phyloP scores from a whole-genome alignment of 2,113 vertebrate species.

The Symphodus melops region DNA sequence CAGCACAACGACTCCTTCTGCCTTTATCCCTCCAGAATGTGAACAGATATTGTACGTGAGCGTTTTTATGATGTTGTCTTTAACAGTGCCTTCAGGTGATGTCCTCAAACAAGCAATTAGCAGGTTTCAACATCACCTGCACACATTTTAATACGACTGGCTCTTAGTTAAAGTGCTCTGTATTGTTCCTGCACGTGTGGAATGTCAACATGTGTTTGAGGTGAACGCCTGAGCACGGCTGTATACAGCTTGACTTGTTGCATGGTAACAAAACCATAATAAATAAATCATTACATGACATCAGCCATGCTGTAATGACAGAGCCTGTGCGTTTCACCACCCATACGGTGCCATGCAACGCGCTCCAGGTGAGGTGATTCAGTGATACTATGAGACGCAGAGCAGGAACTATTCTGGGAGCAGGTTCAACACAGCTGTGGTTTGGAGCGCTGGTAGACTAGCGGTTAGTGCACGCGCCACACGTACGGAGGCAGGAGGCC shows the following conservation, averaged over 20 bases:
- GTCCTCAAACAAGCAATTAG: not conserved
- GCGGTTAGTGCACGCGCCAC: no score
- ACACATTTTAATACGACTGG: not conserved
- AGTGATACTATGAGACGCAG: not conserved
- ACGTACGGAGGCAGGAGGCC: no score
- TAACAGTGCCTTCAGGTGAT: not conserved
- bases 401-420: no score
- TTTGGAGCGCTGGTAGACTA: no score
- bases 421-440: no score
- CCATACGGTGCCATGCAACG: conserved; percentile 25
- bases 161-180: not conserved
- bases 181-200: conserved; percentile 13
- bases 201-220: conserved; percentile 54
- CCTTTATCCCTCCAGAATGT: no score
- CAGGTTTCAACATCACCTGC: not conserved
- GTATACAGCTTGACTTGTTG: conserved; percentile 45
- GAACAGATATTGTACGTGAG: not conserved
- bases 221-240: conserved; percentile 38
- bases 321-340: conserved; percentile 23
- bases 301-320: conserved; percentile 60
- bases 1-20: no score
- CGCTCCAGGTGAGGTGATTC: conserved; percentile 28
- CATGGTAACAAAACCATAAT: conserved; percentile 80
- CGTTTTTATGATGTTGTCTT: not conserved
- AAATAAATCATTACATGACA: conserved; percentile 74